These are phyloP conservation scores for Oreochromis mossambicus DNA, from an alignment of 2,797 vertebrate genomes.

Conservation along the genomic window DNA sequence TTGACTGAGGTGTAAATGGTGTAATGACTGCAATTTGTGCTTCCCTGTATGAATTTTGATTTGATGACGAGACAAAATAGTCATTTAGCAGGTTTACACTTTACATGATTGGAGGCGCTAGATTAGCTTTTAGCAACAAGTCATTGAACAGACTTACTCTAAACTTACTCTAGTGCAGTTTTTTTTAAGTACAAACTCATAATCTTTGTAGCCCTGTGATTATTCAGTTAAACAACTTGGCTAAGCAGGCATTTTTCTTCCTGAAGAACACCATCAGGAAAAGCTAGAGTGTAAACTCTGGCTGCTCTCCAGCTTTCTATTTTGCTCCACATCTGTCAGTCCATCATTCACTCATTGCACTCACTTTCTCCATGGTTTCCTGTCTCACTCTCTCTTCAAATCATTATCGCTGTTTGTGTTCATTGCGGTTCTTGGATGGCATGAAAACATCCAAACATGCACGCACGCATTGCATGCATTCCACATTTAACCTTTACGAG, in stretches of 20 bases:
- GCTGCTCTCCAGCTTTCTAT: neutral
- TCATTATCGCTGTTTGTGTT: neutral
- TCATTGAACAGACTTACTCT: neutral
- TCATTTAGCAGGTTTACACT: neutral
- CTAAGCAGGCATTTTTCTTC: neutral
- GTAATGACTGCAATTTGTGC: neutral
- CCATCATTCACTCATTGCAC: neutral
- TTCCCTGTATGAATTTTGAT: neutral
- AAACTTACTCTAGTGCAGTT: neutral
- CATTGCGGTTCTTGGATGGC: constrained; percentile 1
- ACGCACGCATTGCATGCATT: constrained; percentile 20
- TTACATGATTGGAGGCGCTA: neutral
- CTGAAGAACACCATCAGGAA: neutral
- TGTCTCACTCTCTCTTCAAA: neutral
- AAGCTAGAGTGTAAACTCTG: neutral
- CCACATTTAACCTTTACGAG: constrained; percentile 26
- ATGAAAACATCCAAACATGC: constrained; percentile 1
- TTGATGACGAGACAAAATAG: neutral
- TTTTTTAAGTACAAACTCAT: neutral
- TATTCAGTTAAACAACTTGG: neutral
- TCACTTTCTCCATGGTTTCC: neutral
- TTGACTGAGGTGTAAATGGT: neutral
- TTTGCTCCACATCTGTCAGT: neutral
- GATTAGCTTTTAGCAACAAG: neutral
- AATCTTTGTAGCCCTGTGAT: neutral